Conservation (phyloP, 2,113 vertebrate species). For the Protomyctophum bolini region DNA sequence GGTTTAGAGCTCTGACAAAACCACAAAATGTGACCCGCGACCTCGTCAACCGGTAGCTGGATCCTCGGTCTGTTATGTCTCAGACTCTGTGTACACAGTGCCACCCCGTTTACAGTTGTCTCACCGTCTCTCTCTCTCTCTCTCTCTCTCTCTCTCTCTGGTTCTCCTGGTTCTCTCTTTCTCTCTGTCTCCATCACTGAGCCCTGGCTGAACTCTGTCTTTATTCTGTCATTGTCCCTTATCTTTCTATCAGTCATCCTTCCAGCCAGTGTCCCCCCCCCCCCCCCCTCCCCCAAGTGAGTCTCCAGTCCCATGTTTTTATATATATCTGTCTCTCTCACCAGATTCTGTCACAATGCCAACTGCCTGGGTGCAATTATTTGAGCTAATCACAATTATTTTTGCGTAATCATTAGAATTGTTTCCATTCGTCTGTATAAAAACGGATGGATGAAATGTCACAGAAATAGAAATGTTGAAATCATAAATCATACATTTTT, state of each 20-base stretch:
- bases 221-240: neutral
- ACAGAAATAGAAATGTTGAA: too few relatives aligned
- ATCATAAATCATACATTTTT: too few relatives aligned
- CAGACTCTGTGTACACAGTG: neutral
- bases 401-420: too few relatives aligned
- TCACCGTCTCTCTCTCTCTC: neutral
- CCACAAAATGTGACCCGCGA: slow-evolving; percentile 57
- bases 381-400: too few relatives aligned
- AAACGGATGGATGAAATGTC: too few relatives aligned
- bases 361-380: too few relatives aligned
- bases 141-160: neutral
- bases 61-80: neutral
- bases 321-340: too few relatives aligned
- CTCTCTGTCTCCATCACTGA: neutral
- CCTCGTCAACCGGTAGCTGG: slow-evolving; percentile 14
- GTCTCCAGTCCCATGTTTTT: too few relatives aligned
- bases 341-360: too few relatives aligned
- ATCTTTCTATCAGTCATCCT: neutral
- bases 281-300: neutral
- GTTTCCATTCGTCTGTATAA: too few relatives aligned
- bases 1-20: slow-evolving; percentile 48
- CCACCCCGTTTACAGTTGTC: neutral
- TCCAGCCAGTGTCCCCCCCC: neutral
- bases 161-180: neutral
- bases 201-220: neutral